A percentile compares a stretch with the other conserved stretches of the same genome.
These are phyloP conservation scores for Nyctalus aviator DNA, from an alignment of 2,797 vertebrate genomes.

Conservation along the genomic window DNA sequence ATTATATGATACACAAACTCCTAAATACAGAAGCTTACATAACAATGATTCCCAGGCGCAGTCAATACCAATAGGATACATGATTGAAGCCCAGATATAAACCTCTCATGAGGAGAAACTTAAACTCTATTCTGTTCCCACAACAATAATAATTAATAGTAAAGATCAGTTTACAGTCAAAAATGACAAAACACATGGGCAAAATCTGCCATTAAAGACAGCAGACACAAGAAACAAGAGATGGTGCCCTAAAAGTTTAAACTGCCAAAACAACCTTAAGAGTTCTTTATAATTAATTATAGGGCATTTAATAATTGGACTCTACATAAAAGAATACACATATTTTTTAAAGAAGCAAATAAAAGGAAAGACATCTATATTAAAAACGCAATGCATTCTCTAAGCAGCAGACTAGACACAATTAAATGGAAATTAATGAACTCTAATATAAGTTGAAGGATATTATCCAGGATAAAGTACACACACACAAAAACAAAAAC, in stretches of 20 bases:
- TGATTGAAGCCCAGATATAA: not conserved
- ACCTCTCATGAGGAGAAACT: conserved; percentile 7
- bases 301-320: not conserved
- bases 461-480: not conserved
- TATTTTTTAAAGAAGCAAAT: conserved; percentile 44
- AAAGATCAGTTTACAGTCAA: not conserved
- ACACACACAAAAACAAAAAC: no score
- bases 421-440: conserved; percentile 20
- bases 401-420: not conserved
- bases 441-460: not conserved
- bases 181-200: not conserved
- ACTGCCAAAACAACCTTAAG: not conserved
- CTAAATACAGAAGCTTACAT: conserved; percentile 41
- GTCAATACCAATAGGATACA: conserved; percentile 21
- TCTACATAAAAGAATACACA: not conserved
- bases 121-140: not conserved
- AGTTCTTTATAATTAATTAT: not conserved
- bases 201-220: conserved; percentile 27
- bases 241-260: not conserved
- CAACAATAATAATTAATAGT: conserved; percentile 50
- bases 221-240: not conserved
- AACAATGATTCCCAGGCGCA: conserved; percentile 48
- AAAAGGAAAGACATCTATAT: not conserved
- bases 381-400: not conserved
- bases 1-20: conserved; percentile 58